Evolutionary conservation across 2,113 vertebrate species (phyloP), one percentile per base, ranked within the genome.

Genomic region (Chascanopsetta lugubris): DNA sequence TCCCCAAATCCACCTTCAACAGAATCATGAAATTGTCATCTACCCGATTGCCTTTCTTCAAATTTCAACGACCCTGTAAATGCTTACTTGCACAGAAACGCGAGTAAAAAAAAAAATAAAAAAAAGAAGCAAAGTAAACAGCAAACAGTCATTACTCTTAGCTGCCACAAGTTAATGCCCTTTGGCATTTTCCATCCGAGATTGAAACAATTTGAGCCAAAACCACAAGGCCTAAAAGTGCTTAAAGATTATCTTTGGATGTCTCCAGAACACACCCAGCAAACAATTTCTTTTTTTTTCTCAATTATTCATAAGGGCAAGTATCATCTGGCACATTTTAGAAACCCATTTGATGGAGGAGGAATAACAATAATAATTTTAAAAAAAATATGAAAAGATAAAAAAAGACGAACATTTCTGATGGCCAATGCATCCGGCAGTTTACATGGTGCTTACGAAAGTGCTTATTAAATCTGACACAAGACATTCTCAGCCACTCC

Each of bases 211-310:
- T 88, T 86, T 85, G 67, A 89, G 85, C 84, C 79, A 74, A 88
- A 91, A 85, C 84, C 77, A 86, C 83, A 69, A 90, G 87, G 83
- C 85, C 89, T 84, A 80, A 93, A 93, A 93, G 92, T 93, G 93
- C 93, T 90, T 91, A 82, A 88, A 90, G 87, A 87, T 90, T 83
- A 87, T 93, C 90, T 93, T 93, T 92, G 91, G 92, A 92, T 90
- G 87, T 90, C 80, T 89, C 87, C 81, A 84, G 71, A 88, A 88
- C 62, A 92, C 87, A 91, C 87, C 89, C 80, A 88, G 59, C 47
- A 82, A 85, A 77, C 29, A 6, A 70, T 65, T 70, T 71, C 25
- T 49, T 59, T 34, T 74, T 43, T 22, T 69, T 81, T 85, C 72
- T 80, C 60, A 74, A 78, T 78, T 89, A 29, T 76, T 82, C 85